phyloP scores from a whole-genome alignment of 2,888 invertebrate genomes.

The Chaitophorus viminalis region DNA sequence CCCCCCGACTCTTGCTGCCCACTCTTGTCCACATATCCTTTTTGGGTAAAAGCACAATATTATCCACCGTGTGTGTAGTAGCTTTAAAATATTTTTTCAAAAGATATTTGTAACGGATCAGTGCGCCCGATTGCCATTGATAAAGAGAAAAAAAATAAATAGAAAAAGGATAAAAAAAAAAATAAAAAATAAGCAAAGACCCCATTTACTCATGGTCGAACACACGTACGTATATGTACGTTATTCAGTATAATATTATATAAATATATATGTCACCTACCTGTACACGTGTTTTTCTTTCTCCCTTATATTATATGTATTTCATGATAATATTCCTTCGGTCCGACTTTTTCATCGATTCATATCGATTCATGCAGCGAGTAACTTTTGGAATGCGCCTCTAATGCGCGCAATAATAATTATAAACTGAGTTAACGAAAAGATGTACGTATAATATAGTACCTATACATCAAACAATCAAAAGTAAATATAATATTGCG shows the following conservation, averaged over 20 bases:
- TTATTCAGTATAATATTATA: too few species aligned
- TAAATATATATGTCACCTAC: too few species aligned
- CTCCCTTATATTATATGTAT: not conserved
- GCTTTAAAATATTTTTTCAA: constrained; percentile 56
- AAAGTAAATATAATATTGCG: too few species aligned
- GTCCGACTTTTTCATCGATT: not conserved
- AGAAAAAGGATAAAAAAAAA: constrained; percentile 1
- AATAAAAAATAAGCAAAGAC: constrained; percentile 45
- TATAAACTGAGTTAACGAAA: not conserved
- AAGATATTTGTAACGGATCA: constrained; percentile 61
- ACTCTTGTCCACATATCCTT: not conserved
- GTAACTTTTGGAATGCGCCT: not conserved
- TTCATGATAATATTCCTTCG: constrained; percentile 35
- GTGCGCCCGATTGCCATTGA: constrained; percentile 61
- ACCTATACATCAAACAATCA: too few species aligned
- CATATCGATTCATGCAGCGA: not conserved
- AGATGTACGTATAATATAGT: not conserved
- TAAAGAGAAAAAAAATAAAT: not conserved
- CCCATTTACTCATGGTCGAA: constrained; percentile 55
- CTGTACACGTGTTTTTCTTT: constrained; percentile 19
- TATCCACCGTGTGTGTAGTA: not conserved
- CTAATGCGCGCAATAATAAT: not conserved
- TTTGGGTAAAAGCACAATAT: constrained; percentile 50
- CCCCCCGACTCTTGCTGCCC: not conserved
- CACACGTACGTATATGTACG: constrained; percentile 1